Evolutionary conservation across 2,888 invertebrate species (phyloP).

Genomic region (Hypomecis punctinalis): DNA sequence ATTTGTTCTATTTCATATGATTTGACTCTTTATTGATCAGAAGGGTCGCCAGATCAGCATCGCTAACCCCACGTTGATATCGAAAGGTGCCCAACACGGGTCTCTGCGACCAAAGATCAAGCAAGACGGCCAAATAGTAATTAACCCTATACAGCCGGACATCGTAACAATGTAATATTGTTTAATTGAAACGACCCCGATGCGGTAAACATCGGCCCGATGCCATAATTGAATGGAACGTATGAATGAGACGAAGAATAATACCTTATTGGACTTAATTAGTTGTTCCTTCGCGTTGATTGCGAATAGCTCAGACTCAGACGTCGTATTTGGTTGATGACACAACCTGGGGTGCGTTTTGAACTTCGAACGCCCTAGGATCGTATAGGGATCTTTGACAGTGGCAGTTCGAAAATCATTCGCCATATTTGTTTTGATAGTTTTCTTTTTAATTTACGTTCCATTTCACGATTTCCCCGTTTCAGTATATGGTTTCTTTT

Average conservation of each 20-base stretch:
- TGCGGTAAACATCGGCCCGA: conserved; percentile 56
- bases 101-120: conserved; percentile 76
- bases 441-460: too few relatives aligned
- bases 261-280: conserved; percentile 39
- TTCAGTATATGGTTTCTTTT: too few relatives aligned
- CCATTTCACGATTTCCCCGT: too few relatives aligned
- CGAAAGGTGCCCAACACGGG: conserved; percentile 75
- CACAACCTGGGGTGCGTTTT: neutral
- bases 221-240: conserved; percentile 62
- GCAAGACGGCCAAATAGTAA: conserved; percentile 74
- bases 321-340: neutral
- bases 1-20: too few relatives aligned
- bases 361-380: too few relatives aligned
- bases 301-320: conserved; percentile 11
- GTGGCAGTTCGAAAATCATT: too few relatives aligned
- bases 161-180: conserved; percentile 80
- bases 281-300: conserved; percentile 17
- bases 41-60: conserved; percentile 11
- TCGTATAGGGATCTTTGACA: too few relatives aligned
- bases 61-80: conserved; percentile 59
- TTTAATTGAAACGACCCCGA: conserved; percentile 81
- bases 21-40: neutral
- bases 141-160: conserved; percentile 71
- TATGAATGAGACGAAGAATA: conserved; percentile 46
- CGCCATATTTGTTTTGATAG: too few relatives aligned